These are phyloP conservation scores for Parasteatoda lunata DNA, from an alignment of 2,888 invertebrate genomes.

Conservation along the genomic window DNA sequence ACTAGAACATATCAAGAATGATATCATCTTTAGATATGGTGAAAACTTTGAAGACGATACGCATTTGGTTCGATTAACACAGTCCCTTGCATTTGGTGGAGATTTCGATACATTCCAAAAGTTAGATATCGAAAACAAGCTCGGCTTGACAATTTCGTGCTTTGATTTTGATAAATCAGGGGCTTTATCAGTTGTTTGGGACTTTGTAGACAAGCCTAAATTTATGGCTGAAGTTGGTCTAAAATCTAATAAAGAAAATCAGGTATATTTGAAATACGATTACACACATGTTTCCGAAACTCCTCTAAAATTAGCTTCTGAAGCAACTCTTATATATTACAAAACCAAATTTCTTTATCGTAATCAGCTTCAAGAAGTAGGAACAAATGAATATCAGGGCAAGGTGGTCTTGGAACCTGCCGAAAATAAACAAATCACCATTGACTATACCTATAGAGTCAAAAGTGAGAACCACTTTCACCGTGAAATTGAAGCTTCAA, in stretches of 20 bases:
- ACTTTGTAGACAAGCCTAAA: conserved; percentile 49
- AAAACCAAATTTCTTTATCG: conserved; percentile 16
- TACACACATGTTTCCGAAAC: conserved; percentile 18
- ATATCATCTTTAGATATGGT: conserved; percentile 55
- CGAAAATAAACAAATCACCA: conserved; percentile 20
- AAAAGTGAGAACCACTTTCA: conserved; percentile 46
- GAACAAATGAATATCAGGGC: conserved; percentile 39
- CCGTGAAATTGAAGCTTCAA: conserved; percentile 58
- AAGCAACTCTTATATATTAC: conserved; percentile 30
- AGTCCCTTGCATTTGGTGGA: conserved; percentile 21
- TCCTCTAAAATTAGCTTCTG: conserved; percentile 31
- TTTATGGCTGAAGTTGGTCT: conserved; percentile 38
- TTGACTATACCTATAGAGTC: conserved; percentile 50
- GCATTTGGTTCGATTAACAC: conserved; percentile 34
- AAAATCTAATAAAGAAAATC: conserved; percentile 20
- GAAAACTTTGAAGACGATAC: conserved; percentile 52
- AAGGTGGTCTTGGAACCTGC: conserved; percentile 18
- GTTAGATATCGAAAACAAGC: conserved; percentile 51
- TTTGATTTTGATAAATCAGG: conserved; percentile 49
- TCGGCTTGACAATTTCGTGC: conserved; percentile 52
- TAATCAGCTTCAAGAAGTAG: conserved; percentile 39
- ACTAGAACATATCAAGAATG: conserved; percentile 45
- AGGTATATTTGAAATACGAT: conserved; percentile 34
- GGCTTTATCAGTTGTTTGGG: conserved; percentile 26
- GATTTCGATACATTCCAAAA: conserved; percentile 51